Percentiles rank a stretch among this genome's conserved stretches.
phyloP scores from a whole-genome alignment of 1,140 invertebrate genomes.

The Drosophila murphyi region DNA sequence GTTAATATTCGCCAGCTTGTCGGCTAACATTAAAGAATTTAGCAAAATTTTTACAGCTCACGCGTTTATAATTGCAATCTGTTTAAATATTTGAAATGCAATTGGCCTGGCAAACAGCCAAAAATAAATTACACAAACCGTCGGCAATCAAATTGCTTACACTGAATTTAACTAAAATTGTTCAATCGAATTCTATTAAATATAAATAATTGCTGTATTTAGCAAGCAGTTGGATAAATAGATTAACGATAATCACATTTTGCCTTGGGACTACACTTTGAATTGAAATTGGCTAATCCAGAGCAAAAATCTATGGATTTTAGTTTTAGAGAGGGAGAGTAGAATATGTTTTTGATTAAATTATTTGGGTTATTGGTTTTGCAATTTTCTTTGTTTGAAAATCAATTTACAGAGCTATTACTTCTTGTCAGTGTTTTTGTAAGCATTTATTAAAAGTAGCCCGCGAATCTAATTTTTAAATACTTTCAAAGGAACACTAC shows the following conservation, averaged over 20 bases:
- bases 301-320: not conserved
- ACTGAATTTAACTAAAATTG: slow-evolving; percentile 5
- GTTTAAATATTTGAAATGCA: slow-evolving; percentile 12
- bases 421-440: too few relatives aligned
- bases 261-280: not conserved
- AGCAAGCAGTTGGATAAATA: slow-evolving; percentile 6
- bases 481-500: too few relatives aligned
- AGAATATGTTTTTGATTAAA: not conserved
- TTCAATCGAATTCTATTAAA: slow-evolving; percentile 1
- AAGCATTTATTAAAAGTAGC: too few relatives aligned
- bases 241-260: slow-evolving; percentile 11
- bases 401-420: too few relatives aligned
- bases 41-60: not conserved
- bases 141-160: slow-evolving; percentile 1
- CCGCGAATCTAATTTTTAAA: too few relatives aligned
- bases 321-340: not conserved
- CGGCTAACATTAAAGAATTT: not conserved
- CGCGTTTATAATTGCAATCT: slow-evolving; percentile 12
- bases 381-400: not conserved
- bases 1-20: not conserved
- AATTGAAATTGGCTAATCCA: not conserved
- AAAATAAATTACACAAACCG: slow-evolving; percentile 5
- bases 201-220: slow-evolving; percentile 2
- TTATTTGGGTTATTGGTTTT: not conserved
- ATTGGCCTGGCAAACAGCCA: slow-evolving; percentile 24